Evolutionary conservation across 2,888 invertebrate species (phyloP).

Genomic region (Xanthia icteritia): DNA sequence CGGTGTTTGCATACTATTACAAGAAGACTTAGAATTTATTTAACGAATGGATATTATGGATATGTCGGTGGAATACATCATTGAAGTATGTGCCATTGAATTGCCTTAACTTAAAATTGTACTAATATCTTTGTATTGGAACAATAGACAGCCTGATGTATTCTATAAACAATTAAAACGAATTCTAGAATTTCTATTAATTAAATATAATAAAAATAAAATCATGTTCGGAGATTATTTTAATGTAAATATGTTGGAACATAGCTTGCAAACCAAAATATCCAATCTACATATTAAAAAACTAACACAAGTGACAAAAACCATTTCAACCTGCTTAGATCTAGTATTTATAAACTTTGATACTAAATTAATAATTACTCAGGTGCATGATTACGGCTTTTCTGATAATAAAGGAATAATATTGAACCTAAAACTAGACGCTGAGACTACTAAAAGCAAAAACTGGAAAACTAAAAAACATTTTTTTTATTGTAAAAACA

Average conservation of each 20-base stretch:
- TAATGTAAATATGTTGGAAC: neutral
- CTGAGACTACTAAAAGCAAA: too few relatives aligned
- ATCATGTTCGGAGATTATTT: neutral
- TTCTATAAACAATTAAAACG: neutral
- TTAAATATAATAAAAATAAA: neutral
- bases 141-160: neutral
- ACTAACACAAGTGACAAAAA: neutral
- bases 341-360: neutral
- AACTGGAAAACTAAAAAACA: too few relatives aligned
- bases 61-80: neutral
- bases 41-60: neutral
- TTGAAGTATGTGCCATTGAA: neutral
- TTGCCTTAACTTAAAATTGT: neutral
- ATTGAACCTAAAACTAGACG: neutral
- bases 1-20: slow-evolving; percentile 3
- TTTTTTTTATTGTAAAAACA: too few relatives aligned
- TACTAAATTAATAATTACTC: neutral
- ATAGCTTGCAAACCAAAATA: neutral
- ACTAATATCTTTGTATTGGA: neutral
- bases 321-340: neutral
- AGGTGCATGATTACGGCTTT: neutral
- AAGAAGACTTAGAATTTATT: neutral
- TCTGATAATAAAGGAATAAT: neutral
- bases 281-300: neutral
- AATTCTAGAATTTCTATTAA: too few relatives aligned